Base-by-base conservation (phyloP, 1,140 invertebrate species). In the Aphelenchoides avenae region DNA sequence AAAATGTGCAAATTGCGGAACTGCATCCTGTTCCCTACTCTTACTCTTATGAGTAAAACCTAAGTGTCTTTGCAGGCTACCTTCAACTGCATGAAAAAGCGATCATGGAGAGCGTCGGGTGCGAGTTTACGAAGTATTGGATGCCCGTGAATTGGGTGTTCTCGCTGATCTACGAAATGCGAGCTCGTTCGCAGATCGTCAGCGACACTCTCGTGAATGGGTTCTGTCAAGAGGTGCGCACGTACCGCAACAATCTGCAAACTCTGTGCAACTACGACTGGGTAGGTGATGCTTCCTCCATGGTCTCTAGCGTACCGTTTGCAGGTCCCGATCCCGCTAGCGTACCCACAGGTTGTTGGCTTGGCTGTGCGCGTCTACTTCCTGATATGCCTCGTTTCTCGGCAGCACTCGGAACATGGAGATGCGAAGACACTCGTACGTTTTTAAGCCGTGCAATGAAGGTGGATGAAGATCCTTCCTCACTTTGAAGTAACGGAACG, bases 341-440 rank as follows among this genome's bases (percentile, higher is more conserved):
- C 61, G 1, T 63, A 63, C 41, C 58, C 61, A 30, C 61, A 69
- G 56, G 66, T 69, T 0, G 66, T 69, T 1, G 67, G 67, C 31
- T 31, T 64, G n/a, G 66, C 66, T 13, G 66, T 69, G 29, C 49
- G 66, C n/a, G 57, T 69, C 34, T 69, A 69, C 40, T 69, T 69
- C 56, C 33, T 64, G 13, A 47, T 69, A 34, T 69, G 66, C 36
- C 26, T 69, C 6, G 43, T 69, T 18, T 61, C 54, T 13, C 50
- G 66, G 5, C 66, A 69, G 43, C 68, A 55, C 11, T 51, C 61
- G 15, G 36, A 52, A 5, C 46, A 39, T 24, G 53, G 34, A 43
- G 37, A 52, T 39, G 30, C 36, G 9, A 36, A 42, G 4, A 57
- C n/a, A n/a, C 52, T 73, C 7, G 51, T 57, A 22, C n/a, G n/a